Conservation (phyloP, 2,888 invertebrate genomes). For the Drosophila emarginata region DNA sequence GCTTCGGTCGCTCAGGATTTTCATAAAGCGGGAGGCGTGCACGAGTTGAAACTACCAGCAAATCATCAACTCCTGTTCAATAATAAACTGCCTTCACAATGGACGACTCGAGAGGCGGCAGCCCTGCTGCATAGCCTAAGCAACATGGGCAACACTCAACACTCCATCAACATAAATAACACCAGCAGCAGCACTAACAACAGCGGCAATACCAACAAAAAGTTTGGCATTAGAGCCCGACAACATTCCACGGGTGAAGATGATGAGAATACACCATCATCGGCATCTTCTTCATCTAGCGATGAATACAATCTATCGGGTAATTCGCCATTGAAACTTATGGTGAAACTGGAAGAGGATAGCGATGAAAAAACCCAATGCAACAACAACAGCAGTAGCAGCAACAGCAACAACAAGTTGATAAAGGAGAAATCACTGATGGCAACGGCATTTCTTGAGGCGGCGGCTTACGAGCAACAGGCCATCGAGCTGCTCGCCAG, state of each 20-base stretch:
- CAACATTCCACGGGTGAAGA: conserved; percentile 78
- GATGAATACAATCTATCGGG: conserved; percentile 62
- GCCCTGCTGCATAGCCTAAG: conserved; percentile 79
- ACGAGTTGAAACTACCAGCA: conserved; percentile 82
- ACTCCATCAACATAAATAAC: conserved; percentile 17
- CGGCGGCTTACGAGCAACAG: conserved; percentile 65
- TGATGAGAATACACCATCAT: conserved; percentile 80
- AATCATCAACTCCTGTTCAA: conserved; percentile 82
- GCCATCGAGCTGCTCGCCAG: conserved; percentile 70
- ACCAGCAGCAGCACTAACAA: conserved; percentile 45
- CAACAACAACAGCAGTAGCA: too few species aligned
- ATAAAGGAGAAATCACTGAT: conserved; percentile 59
- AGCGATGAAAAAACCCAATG: conserved; percentile 53
- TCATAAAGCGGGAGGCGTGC: conserved; percentile 86
- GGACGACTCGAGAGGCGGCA: conserved; percentile 81
- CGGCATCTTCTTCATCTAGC: conserved; percentile 73
- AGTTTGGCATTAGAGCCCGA: conserved; percentile 68
- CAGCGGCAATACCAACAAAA: conserved; percentile 36
- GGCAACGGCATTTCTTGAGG: conserved; percentile 66
- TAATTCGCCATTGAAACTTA: conserved; percentile 69
- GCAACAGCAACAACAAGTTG: conserved; percentile 69
- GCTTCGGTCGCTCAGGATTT: conserved; percentile 85
- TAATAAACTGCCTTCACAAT: conserved; percentile 82
- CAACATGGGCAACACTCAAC: conserved; percentile 63
- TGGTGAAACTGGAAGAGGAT: conserved; percentile 48